Base-by-base conservation (phyloP, 2,797 vertebrate species). In the Diceros bicornis region DNA sequence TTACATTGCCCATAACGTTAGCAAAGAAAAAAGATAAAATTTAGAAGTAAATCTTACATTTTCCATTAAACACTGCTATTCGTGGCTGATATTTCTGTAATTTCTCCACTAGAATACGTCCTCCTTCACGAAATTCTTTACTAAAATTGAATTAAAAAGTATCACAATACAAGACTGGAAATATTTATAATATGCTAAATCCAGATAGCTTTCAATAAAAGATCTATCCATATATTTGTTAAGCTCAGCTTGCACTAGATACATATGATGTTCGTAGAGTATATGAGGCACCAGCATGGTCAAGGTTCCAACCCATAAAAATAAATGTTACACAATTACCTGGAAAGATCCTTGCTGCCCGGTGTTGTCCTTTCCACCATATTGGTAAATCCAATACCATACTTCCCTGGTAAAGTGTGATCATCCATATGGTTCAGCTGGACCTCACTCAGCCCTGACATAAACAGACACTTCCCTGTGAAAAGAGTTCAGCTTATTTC, bases 11-110 rank as follows among this genome's bases (percentile, higher is more conserved):
- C 97, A 57, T 79, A 95, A n/a, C 74, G 72, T 93, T 25, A 95
- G 55, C 27, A 75, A 77, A 62, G 50, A 61, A 71, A 97, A 77
- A 84, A 89, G 55, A 71, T 66, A 78, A 84, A 96, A 83, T 89
- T n/a, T 83, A 74, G 83, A 98, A 97, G 71, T 44, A 94, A 96
- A 75, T 86, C 99, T 99, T 98, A 99, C 99, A 99, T 99, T 99
- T 99, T 98, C 99, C 99, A 98, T 99, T 99, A 98, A 99, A 99
- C 98, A 99, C 99, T n/a, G 99, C 99, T 98, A 99, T 99, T 68
- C 99, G 99, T 89, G 99, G 99, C 96, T 99, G 99, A 97, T 98
- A 99, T 94, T 99, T 99, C 83, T 99, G 99, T 96, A 99, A 98
- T 98, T 99, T 99, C 99, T 99, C 99, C 96, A 99, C 99, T n/a